phyloP scores from a whole-genome alignment of 2,888 invertebrate genomes.

The Nomada hirtipes region DNA sequence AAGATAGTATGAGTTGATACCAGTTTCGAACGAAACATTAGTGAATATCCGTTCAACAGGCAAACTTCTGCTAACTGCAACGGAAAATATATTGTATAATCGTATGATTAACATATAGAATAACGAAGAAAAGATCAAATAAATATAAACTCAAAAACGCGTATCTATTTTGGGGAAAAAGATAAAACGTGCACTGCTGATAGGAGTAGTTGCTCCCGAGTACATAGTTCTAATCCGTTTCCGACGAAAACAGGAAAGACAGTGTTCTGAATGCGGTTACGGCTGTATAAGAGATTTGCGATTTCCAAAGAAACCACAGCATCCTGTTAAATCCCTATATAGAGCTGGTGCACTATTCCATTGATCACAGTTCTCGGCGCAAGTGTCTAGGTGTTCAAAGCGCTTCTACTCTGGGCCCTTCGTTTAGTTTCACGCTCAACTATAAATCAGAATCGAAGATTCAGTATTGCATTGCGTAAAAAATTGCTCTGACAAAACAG shows the following conservation, averaged over 20 bases:
- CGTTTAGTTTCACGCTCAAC: neutral
- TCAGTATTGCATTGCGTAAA: neutral
- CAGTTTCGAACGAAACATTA: no score
- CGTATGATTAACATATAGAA: no score
- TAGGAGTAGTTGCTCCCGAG: no score
- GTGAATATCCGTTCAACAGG: no score
- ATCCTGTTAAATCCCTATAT: conserved; percentile 53
- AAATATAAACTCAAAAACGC: no score
- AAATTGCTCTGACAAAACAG: neutral
- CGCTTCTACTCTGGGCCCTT: neutral
- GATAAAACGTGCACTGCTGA: no score
- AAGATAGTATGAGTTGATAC: no score
- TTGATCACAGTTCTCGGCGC: no score
- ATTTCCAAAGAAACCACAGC: conserved; percentile 39
- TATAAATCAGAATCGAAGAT: neutral
- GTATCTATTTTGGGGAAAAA: no score
- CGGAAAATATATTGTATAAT: no score
- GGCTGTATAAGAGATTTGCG: conserved; percentile 35
- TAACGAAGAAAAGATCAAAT: no score
- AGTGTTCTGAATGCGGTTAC: conserved; percentile 22
- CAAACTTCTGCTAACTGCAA: no score
- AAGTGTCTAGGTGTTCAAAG: neutral
- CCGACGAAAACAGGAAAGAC: conserved; percentile 63
- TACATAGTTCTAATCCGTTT: conserved; percentile 25
- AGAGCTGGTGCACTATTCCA: conserved; percentile 20